These are phyloP conservation scores for Oostethus manadensis DNA, from an alignment of 2,113 vertebrate genomes.

Conservation along the genomic window DNA sequence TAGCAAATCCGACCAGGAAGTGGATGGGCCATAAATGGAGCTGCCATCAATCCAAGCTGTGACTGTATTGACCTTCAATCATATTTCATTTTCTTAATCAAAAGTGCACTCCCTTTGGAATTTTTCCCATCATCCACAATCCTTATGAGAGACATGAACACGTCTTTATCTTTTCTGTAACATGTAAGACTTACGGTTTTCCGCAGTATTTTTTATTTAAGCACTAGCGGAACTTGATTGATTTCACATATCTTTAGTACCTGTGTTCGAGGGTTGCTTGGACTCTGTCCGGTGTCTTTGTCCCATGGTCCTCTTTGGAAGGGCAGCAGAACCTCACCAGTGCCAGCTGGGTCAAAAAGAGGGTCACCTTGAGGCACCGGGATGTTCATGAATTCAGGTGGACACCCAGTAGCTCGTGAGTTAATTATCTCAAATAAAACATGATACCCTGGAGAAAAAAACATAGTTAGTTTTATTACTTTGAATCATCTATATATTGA, in stretches of 20 bases:
- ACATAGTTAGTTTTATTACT: not conserved
- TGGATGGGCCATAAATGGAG: slow-evolving; percentile 89
- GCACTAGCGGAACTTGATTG: too few species aligned
- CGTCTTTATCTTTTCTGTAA: too few species aligned
- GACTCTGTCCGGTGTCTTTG: slow-evolving; percentile 77
- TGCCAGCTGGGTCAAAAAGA: slow-evolving; percentile 73
- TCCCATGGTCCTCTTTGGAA: slow-evolving; percentile 84
- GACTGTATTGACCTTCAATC: slow-evolving; percentile 79
- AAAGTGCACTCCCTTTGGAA: too few species aligned
- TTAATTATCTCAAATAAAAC: slow-evolving; percentile 70
- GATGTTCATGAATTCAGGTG: slow-evolving; percentile 89
- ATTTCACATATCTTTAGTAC: slow-evolving; percentile 24
- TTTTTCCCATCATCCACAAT: too few species aligned
- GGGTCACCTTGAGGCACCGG: slow-evolving; percentile 76
- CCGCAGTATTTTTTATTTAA: too few species aligned
- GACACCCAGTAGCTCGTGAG: slow-evolving; percentile 65
- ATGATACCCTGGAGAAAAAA: slow-evolving; percentile 72
- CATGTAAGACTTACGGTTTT: too few species aligned
- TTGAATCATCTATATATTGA: too few species aligned
- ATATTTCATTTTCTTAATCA: not conserved
- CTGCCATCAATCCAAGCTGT: slow-evolving; percentile 94
- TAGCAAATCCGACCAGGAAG: slow-evolving; percentile 86
- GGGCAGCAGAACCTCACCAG: slow-evolving; percentile 75
- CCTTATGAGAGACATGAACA: too few species aligned
- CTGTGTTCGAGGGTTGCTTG: slow-evolving; percentile 85